These are phyloP conservation scores for Phoeniculus purpureus DNA, from an alignment of 2,797 vertebrate genomes.

Conservation along the genomic window DNA sequence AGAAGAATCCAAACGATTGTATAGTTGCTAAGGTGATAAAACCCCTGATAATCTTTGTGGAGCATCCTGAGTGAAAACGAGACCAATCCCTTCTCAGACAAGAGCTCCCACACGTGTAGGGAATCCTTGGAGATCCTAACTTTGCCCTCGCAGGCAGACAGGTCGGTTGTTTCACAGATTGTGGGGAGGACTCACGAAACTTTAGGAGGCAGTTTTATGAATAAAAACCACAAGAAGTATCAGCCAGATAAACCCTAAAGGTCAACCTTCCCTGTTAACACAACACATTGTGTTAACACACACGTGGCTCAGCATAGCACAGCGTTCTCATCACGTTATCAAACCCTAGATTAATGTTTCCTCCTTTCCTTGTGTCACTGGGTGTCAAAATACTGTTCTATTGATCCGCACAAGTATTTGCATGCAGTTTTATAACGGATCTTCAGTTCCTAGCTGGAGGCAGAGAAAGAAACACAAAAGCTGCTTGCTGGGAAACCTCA, in stretches of 20 bases:
- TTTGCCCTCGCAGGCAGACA: slow-evolving; percentile 31
- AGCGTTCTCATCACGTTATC: slow-evolving; percentile 73
- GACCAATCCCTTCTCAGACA: slow-evolving; percentile 55
- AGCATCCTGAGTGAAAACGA: slow-evolving; percentile 58
- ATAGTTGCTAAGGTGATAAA: slow-evolving; percentile 59
- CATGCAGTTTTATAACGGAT: slow-evolving; percentile 78
- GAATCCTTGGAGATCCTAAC: slow-evolving; percentile 41
- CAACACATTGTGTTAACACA: slow-evolving; percentile 64
- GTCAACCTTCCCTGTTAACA: slow-evolving; percentile 59
- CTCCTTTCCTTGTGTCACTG: slow-evolving; percentile 67
- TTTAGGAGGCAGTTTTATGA: slow-evolving; percentile 57
- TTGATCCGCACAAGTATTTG: slow-evolving; percentile 77
- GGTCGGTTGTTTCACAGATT: slow-evolving; percentile 46
- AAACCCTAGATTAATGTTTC: slow-evolving; percentile 65
- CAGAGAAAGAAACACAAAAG: slow-evolving; percentile 75
- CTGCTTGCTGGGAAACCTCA: slow-evolving; percentile 75
- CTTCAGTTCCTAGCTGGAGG: slow-evolving; percentile 77
- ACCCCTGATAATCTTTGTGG: slow-evolving; percentile 55
- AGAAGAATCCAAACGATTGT: slow-evolving; percentile 46
- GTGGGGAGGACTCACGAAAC: slow-evolving; percentile 28
- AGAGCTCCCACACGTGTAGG: slow-evolving; percentile 58
- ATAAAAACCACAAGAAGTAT: slow-evolving; percentile 60
- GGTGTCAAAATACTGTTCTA: slow-evolving; percentile 83
- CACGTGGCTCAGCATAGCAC: slow-evolving; percentile 58
- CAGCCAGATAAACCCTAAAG: slow-evolving; percentile 58